A percentile compares a stretch with the other conserved stretches of the same genome.
These are phyloP conservation scores for Smutsia gigantea DNA, from an alignment of 2,797 vertebrate genomes.

Conservation along the genomic window DNA sequence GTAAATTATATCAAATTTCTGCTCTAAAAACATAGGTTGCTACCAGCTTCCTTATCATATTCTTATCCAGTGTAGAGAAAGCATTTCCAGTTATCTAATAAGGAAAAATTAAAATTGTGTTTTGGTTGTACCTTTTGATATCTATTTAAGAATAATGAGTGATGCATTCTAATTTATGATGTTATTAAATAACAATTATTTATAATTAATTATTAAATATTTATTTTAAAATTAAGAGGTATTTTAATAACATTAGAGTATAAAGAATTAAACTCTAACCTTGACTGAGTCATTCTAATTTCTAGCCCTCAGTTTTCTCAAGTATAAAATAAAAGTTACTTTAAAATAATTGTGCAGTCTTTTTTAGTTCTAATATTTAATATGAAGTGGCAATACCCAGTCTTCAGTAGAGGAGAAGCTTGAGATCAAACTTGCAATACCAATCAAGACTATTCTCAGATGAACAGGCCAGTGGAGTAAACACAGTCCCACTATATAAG, in stretches of 20 bases:
- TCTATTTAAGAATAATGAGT: neutral
- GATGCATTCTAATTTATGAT: neutral
- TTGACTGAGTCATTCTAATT: neutral
- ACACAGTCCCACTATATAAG: too few relatives aligned
- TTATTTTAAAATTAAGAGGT: constrained; percentile 26
- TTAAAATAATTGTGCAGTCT: constrained; percentile 32
- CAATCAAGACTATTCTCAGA: neutral
- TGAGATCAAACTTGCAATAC: neutral
- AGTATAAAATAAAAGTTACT: neutral
- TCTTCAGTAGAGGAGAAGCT: neutral
- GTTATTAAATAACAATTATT: neutral
- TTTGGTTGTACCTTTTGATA: neutral
- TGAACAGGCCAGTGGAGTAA: neutral
- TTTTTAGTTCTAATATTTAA: constrained; percentile 32
- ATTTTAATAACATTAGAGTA: neutral
- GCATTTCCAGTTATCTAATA: neutral
- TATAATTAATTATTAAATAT: neutral
- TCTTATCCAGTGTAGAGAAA: neutral
- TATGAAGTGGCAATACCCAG: neutral
- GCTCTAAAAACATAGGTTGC: constrained; percentile 11
- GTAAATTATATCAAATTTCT: constrained; percentile 41
- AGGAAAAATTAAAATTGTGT: neutral
- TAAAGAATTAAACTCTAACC: constrained; percentile 4
- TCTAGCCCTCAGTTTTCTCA: neutral
- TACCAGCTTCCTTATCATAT: constrained; percentile 1